phyloP scores from a whole-genome alignment of 2,113 vertebrate species.

The Cyrtonyx montezumae region DNA sequence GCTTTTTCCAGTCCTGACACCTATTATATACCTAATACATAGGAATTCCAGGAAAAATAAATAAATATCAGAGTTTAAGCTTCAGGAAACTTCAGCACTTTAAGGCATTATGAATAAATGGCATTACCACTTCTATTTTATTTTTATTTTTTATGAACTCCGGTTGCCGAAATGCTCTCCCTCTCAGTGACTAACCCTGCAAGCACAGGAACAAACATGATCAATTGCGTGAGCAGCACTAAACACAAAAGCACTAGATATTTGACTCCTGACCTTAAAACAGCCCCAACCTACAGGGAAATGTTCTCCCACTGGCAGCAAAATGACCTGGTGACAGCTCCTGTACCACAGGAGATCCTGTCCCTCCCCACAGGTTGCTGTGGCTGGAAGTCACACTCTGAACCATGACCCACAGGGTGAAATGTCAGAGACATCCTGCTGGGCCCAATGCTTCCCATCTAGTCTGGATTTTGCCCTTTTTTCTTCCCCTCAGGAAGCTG shows the following conservation, averaged over 20 bases:
- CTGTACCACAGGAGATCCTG: constrained; percentile 65
- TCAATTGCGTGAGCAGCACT: constrained; percentile 61
- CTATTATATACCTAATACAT: not conserved
- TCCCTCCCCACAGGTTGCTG: constrained; percentile 52
- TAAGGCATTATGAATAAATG: not conserved
- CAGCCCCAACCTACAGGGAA: constrained; percentile 58
- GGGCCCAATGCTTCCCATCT: constrained; percentile 60
- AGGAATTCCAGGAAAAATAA: not conserved
- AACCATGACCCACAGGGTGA: constrained; percentile 64
- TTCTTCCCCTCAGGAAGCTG: constrained; percentile 71
- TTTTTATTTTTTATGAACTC: constrained; percentile 30
- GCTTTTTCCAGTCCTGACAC: not conserved
- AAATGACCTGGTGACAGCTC: constrained; percentile 78
- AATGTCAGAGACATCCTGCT: constrained; percentile 62
- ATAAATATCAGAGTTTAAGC: not conserved
- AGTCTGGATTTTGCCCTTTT: constrained; percentile 68
- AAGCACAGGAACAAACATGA: constrained; percentile 55
- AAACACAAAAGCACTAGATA: constrained; percentile 65
- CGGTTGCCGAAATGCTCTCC: not conserved
- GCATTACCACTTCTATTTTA: not conserved
- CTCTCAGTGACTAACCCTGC: constrained; percentile 1
- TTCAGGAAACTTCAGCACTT: constrained; percentile 6
- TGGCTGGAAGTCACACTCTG: constrained; percentile 67
- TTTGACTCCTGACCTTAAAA: constrained; percentile 73
- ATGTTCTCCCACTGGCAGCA: constrained; percentile 60